Evolutionary conservation across 2,888 invertebrate genomes (phyloP).

Genomic region (Diaprepes abbreviatus): DNA sequence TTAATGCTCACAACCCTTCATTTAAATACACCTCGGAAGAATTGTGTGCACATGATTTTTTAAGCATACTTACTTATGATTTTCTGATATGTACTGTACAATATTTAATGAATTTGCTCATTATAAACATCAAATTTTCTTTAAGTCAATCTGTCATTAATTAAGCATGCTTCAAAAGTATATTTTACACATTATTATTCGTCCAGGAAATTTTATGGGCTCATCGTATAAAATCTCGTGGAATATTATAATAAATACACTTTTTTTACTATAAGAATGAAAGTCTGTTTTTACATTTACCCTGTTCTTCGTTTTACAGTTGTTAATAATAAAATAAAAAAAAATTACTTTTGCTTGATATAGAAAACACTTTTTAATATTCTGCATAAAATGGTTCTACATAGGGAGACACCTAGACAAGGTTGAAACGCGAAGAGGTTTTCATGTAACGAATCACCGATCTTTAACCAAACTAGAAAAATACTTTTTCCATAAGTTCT

Average conservation of each 20-base stretch:
- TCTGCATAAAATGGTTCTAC: too few relatives aligned
- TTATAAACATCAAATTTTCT: too few relatives aligned
- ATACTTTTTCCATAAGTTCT: too few relatives aligned
- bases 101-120: not conserved
- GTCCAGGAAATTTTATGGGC: slow-evolving; percentile 61
- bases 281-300: slow-evolving; percentile 20
- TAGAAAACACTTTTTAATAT: too few relatives aligned
- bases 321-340: not conserved
- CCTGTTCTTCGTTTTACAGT: slow-evolving; percentile 26
- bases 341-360: too few relatives aligned
- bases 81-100: slow-evolving; percentile 9
- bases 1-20: not conserved
- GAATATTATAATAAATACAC: slow-evolving; percentile 38
- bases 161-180: slow-evolving; percentile 7
- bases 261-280: not conserved
- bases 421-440: too few relatives aligned
- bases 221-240: slow-evolving; percentile 61
- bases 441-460: too few relatives aligned
- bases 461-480: too few relatives aligned
- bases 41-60: slow-evolving; percentile 1
- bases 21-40: not conserved
- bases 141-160: not conserved
- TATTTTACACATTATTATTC: not conserved
- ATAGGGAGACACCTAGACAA: too few relatives aligned
- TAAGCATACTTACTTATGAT: slow-evolving; percentile 2